phyloP scores from a whole-genome alignment of 2,888 invertebrate genomes.

The Xestia c-nigrum region DNA sequence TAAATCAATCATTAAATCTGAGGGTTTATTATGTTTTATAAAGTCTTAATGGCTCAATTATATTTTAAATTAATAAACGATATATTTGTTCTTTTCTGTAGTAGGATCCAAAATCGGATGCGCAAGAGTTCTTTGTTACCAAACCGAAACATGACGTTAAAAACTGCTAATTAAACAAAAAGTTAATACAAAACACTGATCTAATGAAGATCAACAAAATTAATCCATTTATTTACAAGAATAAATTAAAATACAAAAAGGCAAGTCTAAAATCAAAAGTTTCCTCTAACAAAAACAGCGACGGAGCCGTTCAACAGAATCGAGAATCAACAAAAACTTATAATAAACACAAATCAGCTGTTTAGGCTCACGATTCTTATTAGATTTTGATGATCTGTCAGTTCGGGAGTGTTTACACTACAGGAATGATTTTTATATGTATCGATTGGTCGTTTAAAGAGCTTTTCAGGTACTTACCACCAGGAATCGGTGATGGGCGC shows the following conservation, averaged over 20 bases:
- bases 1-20: not conserved
- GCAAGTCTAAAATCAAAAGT: constrained; percentile 29
- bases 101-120: not conserved
- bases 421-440: constrained; percentile 25
- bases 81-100: not conserved
- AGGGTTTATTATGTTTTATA: not conserved
- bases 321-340: constrained; percentile 51
- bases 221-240: constrained; percentile 6
- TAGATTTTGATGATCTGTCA: constrained; percentile 44
- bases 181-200: not conserved
- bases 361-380: constrained; percentile 48
- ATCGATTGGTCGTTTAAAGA: constrained; percentile 22
- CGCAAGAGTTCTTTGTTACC: constrained; percentile 9
- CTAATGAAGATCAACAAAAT: not conserved
- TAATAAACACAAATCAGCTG: constrained; percentile 69
- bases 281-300: constrained; percentile 45
- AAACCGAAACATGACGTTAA: not conserved
- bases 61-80: not conserved
- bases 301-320: constrained; percentile 29
- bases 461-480: constrained; percentile 92
- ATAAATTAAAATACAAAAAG: constrained; percentile 1
- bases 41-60: not conserved
- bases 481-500: constrained; percentile 97
- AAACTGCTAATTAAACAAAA: not conserved
- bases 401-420: constrained; percentile 17